Conservation (phyloP, 2,888 invertebrate genomes). For the Hirtodrosophila histrioides region DNA sequence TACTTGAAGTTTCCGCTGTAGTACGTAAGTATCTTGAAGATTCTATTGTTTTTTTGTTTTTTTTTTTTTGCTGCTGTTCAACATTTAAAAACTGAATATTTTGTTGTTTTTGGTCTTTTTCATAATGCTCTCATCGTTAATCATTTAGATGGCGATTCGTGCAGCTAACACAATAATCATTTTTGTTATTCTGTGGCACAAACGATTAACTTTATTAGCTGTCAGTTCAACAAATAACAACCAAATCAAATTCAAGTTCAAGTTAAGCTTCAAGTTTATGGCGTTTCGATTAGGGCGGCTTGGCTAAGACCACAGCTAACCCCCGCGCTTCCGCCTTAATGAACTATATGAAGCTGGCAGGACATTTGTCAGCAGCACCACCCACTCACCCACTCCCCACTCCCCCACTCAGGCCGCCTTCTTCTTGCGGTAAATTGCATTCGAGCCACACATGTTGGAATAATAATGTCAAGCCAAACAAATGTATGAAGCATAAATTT, state of each 20-base stretch:
- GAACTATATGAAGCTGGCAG: slow-evolving; percentile 8
- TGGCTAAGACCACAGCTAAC: slow-evolving; percentile 4
- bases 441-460: slow-evolving; percentile 70
- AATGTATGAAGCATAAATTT: slow-evolving; percentile 70
- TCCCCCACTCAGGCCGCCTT: neutral
- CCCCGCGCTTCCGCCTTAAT: slow-evolving; percentile 12
- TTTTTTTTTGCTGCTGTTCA: slow-evolving; percentile 15
- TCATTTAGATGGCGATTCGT: slow-evolving; percentile 57
- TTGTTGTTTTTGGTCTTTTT: slow-evolving; percentile 39
- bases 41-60: slow-evolving; percentile 57
- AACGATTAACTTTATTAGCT: slow-evolving; percentile 73
- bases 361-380: slow-evolving; percentile 53
- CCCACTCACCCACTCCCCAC: slow-evolving; percentile 31
- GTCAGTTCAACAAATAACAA: slow-evolving; percentile 21
- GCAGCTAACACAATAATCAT: slow-evolving; percentile 60
- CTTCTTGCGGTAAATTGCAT: slow-evolving; percentile 39
- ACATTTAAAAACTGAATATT: slow-evolving; percentile 21
- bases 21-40: slow-evolving; percentile 58
- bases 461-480: slow-evolving; percentile 72
- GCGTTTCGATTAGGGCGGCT: slow-evolving; percentile 3
- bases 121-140: slow-evolving; percentile 73
- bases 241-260: slow-evolving; percentile 66
- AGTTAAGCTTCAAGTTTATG: slow-evolving; percentile 39
- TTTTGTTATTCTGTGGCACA: slow-evolving; percentile 55
- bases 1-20: slow-evolving; percentile 67